phyloP scores from a whole-genome alignment of 37 sponge, comb jelly and placozoan species.

The Eunapius fragilis region DNA sequence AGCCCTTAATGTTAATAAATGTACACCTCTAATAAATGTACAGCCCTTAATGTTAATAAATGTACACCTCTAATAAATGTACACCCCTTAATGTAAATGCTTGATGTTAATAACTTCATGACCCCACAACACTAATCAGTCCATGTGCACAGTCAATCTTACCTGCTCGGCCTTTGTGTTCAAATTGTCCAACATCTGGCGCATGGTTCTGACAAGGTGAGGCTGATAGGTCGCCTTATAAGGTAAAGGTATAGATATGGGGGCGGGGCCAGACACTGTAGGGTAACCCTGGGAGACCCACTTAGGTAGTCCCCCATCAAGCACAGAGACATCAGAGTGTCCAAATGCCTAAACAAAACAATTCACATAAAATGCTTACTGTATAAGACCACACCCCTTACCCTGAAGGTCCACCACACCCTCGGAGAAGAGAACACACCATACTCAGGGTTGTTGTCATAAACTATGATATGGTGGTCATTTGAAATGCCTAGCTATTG shows the following conservation, averaged over 20 bases:
- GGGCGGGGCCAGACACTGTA: conserved; percentile 17
- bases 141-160: too few relatives aligned
- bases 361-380: too few relatives aligned
- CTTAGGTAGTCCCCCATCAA: conserved; percentile 75
- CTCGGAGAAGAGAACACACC: conserved; percentile 81
- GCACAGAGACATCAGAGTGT: conserved; percentile 64
- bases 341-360: conserved; percentile 57
- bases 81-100: too few relatives aligned
- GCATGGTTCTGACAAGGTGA: conserved; percentile 36
- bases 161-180: conserved; percentile 34
- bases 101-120: too few relatives aligned
- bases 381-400: too few relatives aligned
- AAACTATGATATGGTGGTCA: conserved; percentile 70
- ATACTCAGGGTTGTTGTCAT: conserved; percentile 73
- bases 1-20: too few relatives aligned
- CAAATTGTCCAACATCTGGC: conserved; percentile 43
- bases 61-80: too few relatives aligned
- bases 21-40: too few relatives aligned
- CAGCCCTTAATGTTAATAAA: too few relatives aligned
- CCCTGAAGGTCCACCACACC: conserved; percentile 86
- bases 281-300: conserved; percentile 50
- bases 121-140: too few relatives aligned
- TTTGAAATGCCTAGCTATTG: conserved; percentile 72
- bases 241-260: neutral
- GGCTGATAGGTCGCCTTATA: conserved; percentile 39